Evolutionary conservation across 2,113 vertebrate genomes (phyloP), one percentile per base, ranked within the genome.

Genomic region (Percina caprodes): DNA sequence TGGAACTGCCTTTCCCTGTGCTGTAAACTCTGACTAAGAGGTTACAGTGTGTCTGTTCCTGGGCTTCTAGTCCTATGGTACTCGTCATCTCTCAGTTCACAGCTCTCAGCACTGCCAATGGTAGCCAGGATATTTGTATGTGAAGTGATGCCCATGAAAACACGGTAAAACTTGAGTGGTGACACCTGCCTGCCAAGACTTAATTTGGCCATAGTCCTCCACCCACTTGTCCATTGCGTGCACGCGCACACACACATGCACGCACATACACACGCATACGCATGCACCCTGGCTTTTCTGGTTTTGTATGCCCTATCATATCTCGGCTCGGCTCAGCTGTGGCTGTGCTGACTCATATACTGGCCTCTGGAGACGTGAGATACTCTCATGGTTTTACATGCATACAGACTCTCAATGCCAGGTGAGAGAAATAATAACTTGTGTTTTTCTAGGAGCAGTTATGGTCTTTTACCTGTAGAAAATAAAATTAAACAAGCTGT

Each of bases 171-270:
- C 77, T 91, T 86, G 85, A 92, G 89, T 87, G 90, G 79, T 82
- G 86, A 86, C 91, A 93, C 90, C 90, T 92, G 93, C 92, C 92
- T 92, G 93, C 92, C 92, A 94, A 93, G 85, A 90, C 86, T 88
- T 91, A 81, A 90, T 92, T 89, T 93, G 90, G 90, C 83, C 80
- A 42, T 11, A 42, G 71, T 79, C 88, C 77, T 82, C 83, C 83
- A 88, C 86, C 88, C 86, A 77, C 88, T 86, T 84, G 77, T 91
- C 81, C 82, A 58, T 62, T 79, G 55, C 59, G 9, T 3, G 66
- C 80, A 42, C 63, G 76, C 39, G 74, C 60, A 66, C 74, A 52
- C 70, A 62, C 68, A 48, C 70, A 80, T n/a, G n/a, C n/a, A 30
- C 26, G 3, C 45, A 59, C 10, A 48, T 52, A 46, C 67, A 62